Evolutionary conservation across 2,113 vertebrate genomes (phyloP).

Genomic region (Illadopsis cleaveri): DNA sequence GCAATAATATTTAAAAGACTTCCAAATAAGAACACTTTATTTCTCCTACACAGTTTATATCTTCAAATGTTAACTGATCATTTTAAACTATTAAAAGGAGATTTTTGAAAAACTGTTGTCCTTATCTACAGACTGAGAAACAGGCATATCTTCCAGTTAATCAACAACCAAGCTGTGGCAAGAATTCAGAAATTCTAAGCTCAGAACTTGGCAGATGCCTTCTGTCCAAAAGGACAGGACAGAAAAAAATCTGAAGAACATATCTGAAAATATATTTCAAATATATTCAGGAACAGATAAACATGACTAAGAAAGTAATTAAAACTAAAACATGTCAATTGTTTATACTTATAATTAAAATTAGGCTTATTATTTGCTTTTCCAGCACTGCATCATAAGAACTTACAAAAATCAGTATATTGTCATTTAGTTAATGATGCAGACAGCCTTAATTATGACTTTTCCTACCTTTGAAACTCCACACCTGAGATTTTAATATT

Average conservation of each 20-base stretch:
- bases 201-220: neutral
- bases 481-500: neutral
- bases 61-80: constrained; percentile 9
- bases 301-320: neutral
- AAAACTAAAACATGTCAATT: neutral
- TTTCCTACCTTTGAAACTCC: neutral
- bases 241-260: neutral
- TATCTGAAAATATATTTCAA: neutral
- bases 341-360: neutral
- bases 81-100: neutral
- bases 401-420: neutral
- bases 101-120: neutral
- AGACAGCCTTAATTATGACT: neutral
- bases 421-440: neutral
- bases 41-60: neutral
- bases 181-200: neutral
- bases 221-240: neutral
- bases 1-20: constrained; percentile 4
- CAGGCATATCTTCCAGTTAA: neutral
- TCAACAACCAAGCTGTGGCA: neutral
- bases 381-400: neutral
- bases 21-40: neutral
- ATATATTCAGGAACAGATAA: neutral
- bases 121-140: neutral
- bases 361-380: neutral